Evolutionary conservation across 2,888 invertebrate species (phyloP).

Genomic region (Neria commutata): DNA sequence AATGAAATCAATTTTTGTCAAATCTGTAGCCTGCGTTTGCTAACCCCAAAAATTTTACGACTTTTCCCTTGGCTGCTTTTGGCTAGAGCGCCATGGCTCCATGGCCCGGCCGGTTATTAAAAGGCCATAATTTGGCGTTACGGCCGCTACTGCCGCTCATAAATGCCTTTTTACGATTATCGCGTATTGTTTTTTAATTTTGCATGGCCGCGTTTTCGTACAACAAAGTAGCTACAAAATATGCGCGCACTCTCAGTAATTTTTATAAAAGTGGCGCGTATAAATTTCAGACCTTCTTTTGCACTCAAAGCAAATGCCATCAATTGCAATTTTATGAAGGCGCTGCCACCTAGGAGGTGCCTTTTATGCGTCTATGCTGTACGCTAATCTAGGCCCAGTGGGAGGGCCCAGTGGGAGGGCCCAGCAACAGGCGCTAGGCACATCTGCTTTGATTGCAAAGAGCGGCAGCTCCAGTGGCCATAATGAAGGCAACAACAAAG

Average conservation of each 20-base stretch:
- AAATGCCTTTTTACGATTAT: background rate
- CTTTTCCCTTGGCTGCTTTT: conserved; percentile 2
- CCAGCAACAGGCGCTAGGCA: background rate
- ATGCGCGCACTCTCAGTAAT: background rate
- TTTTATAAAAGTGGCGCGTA: background rate
- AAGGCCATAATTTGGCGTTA: no score
- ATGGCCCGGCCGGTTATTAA: background rate
- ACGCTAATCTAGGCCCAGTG: no score
- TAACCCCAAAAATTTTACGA: no score
- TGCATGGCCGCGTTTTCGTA: background rate
- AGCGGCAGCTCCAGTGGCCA: background rate
- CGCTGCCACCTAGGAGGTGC: background rate
- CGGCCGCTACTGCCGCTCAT: background rate
- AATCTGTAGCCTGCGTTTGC: no score
- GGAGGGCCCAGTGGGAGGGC: background rate
- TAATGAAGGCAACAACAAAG: no score
- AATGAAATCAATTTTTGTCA: no score
- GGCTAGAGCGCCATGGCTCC: conserved; percentile 12
- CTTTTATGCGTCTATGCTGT: background rate
- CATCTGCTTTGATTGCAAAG: no score
- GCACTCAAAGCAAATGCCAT: background rate
- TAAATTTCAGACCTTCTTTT: background rate
- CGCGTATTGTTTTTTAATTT: background rate
- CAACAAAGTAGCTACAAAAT: background rate
- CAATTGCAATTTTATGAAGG: background rate